Conservation (phyloP, 2,888 invertebrate species). For the Gastrophysa polygoni region DNA sequence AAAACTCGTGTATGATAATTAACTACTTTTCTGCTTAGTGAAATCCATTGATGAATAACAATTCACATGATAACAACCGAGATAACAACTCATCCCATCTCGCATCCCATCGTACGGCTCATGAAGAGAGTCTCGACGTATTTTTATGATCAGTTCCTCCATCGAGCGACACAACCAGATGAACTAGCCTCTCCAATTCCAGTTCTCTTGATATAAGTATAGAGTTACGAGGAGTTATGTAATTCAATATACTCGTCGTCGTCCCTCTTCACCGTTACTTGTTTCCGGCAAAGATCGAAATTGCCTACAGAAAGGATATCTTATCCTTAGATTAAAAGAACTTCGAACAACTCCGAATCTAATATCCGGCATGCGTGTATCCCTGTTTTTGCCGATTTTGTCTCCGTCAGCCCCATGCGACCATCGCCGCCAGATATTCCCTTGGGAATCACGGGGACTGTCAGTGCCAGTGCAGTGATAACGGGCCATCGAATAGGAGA, state of each 20-base stretch:
- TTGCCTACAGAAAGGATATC: constrained; percentile 24
- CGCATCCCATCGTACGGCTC: no score
- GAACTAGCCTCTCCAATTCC: constrained; percentile 20
- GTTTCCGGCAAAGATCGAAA: constrained; percentile 5
- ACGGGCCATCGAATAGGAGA: no score
- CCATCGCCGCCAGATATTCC: neutral
- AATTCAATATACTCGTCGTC: constrained; percentile 25
- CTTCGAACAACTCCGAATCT: constrained; percentile 27
- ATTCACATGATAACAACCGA: no score
- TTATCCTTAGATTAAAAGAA: constrained; percentile 34
- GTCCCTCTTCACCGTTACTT: neutral
- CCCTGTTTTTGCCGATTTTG: constrained; percentile 6
- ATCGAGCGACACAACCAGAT: no score
- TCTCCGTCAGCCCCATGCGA: neutral
- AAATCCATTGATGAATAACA: no score
- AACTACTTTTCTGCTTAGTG: no score
- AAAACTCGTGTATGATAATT: no score
- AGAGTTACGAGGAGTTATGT: constrained; percentile 12
- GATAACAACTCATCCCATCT: no score
- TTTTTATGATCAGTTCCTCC: no score
- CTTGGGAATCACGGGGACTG: neutral
- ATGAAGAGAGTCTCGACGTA: no score
- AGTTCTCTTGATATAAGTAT: neutral
- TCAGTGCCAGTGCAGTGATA: neutral
- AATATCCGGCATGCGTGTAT: constrained; percentile 31